Percentiles rank a stretch among this genome's conserved stretches.
phyloP scores from a whole-genome alignment of 2,113 vertebrate genomes.

The Gila orcuttii region DNA sequence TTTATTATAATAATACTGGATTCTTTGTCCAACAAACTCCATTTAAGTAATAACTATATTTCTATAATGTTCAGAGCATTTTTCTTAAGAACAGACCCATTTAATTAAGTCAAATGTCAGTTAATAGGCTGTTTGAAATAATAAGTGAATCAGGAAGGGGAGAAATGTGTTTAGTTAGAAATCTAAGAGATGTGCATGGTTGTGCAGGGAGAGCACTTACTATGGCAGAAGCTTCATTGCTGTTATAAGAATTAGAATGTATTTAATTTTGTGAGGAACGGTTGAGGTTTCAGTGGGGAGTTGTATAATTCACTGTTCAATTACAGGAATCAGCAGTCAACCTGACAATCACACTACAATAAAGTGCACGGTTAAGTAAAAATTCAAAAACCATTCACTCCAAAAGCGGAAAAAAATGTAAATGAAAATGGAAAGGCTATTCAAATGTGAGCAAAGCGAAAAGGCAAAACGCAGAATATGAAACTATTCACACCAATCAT shows the following conservation, averaged over 20 bases:
- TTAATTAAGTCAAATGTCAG: slow-evolving; percentile 62
- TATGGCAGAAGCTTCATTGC: not conserved
- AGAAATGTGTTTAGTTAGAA: not conserved
- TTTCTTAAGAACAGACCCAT: slow-evolving; percentile 50
- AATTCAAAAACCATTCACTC: too few relatives aligned
- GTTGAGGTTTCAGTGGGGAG: slow-evolving; percentile 56
- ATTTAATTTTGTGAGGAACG: slow-evolving; percentile 61
- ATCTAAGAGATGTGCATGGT: not conserved
- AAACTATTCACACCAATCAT: not conserved
- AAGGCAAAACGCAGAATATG: slow-evolving; percentile 3
- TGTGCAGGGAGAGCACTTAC: not conserved
- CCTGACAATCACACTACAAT: slow-evolving; percentile 46
- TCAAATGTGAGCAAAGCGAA: slow-evolving; percentile 13
- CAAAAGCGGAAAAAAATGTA: not conserved
- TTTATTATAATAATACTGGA: slow-evolving; percentile 80
- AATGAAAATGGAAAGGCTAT: not conserved
- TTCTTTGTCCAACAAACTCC: slow-evolving; percentile 78
- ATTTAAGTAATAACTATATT: slow-evolving; percentile 78
- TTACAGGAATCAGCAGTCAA: slow-evolving; percentile 57
- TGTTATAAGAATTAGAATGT: slow-evolving; percentile 7
- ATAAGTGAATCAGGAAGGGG: slow-evolving; percentile 42
- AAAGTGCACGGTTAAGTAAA: not conserved
- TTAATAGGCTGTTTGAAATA: slow-evolving; percentile 58
- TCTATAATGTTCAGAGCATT: slow-evolving; percentile 50
- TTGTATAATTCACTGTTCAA: slow-evolving; percentile 60